These are phyloP conservation scores for Coremacera marginata DNA, from an alignment of 2,888 invertebrate genomes.

Conservation along the genomic window DNA sequence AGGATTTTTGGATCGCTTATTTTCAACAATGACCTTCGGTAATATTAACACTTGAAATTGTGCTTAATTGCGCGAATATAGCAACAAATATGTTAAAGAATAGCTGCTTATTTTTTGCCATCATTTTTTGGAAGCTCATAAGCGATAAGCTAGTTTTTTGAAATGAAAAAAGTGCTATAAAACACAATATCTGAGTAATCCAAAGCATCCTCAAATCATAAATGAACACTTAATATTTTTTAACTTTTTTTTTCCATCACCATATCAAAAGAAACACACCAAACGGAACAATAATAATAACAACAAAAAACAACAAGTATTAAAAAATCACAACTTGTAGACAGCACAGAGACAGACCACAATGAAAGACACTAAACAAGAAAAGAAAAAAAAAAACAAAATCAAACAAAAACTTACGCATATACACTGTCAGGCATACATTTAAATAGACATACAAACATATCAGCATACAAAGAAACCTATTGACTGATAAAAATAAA, in stretches of 20 bases:
- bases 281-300: slow-evolving; percentile 1
- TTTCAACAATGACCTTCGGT: no score
- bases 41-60: no score
- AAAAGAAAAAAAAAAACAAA: neutral
- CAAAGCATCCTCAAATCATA: neutral
- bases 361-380: neutral
- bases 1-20: no score
- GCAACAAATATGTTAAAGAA: no score
- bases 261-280: neutral
- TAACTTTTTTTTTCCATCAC: neutral
- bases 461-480: slow-evolving; percentile 14
- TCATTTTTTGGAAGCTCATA: no score
- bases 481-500: slow-evolving; percentile 31
- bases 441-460: neutral
- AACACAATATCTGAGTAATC: no score
- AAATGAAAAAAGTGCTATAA: no score
- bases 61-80: no score
- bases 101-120: no score
- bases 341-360: slow-evolving; percentile 20
- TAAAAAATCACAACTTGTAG: slow-evolving; percentile 18
- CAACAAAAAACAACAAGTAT: slow-evolving; percentile 11
- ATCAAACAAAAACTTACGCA: neutral
- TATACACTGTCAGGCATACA: neutral
- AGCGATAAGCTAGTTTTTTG: no score
- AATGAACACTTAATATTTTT: neutral